phyloP scores from a whole-genome alignment of 1,140 invertebrate genomes.

The Lysiphlebus fabarum region DNA sequence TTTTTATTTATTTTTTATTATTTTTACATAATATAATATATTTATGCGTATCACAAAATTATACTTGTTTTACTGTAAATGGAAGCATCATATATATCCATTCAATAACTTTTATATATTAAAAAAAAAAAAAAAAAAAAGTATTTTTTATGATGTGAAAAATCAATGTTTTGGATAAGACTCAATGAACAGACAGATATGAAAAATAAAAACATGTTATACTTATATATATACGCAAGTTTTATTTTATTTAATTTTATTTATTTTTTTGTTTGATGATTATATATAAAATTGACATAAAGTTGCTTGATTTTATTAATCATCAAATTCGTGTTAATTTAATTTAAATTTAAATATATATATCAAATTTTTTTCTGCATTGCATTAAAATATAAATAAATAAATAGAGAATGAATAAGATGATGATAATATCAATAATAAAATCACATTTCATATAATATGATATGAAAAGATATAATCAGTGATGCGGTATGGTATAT shows the following conservation, averaged over 20 bases:
- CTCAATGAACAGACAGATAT: constrained; percentile 11
- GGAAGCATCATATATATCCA: not conserved
- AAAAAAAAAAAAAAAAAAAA: constrained; percentile 9
- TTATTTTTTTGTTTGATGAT: constrained; percentile 10
- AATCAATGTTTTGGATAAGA: constrained; percentile 15
- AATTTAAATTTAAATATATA: not conserved
- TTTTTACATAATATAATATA: not conserved
- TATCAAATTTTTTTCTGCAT: too few species aligned
- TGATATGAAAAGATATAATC: too few species aligned
- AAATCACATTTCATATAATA: too few species aligned
- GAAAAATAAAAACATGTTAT: constrained; percentile 3
- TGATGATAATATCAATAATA: too few species aligned
- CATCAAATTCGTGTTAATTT: constrained; percentile 12
- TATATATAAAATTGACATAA: constrained; percentile 2
- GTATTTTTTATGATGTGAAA: constrained; percentile 3
- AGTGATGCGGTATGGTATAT: too few species aligned
- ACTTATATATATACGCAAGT: too few species aligned
- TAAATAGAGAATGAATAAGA: too few species aligned
- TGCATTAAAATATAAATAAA: too few species aligned
- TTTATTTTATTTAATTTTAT: too few species aligned
- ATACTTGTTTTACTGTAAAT: constrained; percentile 13
- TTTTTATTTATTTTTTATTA: not conserved
- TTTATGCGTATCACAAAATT: not conserved
- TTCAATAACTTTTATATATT: not conserved
- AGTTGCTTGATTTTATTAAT: constrained; percentile 6